Conservation (phyloP, 2,888 invertebrate genomes). For the Epinotia demarniana region DNA sequence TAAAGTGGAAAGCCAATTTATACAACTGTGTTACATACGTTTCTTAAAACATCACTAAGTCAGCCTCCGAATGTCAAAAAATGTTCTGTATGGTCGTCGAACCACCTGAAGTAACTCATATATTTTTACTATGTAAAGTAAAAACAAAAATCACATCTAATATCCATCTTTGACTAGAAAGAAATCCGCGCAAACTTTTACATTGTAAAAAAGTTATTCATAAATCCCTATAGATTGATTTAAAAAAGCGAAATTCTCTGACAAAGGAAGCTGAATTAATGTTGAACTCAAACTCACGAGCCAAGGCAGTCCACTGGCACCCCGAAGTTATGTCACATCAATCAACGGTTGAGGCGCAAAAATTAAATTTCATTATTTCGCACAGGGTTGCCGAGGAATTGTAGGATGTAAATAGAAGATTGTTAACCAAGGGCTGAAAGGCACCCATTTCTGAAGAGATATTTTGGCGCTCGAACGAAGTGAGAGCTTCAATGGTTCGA, state of each 20-base stretch:
- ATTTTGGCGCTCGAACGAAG: too few species aligned
- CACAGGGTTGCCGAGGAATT: constrained; percentile 18
- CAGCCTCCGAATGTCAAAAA: too few species aligned
- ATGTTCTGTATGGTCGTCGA: too few species aligned
- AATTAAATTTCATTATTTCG: constrained; percentile 54
- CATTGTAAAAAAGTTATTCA: constrained; percentile 35
- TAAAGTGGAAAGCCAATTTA: too few species aligned
- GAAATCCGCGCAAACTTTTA: constrained; percentile 22
- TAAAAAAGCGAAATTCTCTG: constrained; percentile 27
- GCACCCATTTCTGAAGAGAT: too few species aligned
- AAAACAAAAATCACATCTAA: constrained; percentile 3
- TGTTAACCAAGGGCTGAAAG: too few species aligned
- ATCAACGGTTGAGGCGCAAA: constrained; percentile 61
- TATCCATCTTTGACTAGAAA: neutral
- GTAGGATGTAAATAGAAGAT: neutral
- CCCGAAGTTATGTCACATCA: constrained; percentile 55
- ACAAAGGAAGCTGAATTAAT: constrained; percentile 40
- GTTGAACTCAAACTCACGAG: constrained; percentile 45
- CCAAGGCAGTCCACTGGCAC: constrained; percentile 48
- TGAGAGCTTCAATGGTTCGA: too few species aligned
- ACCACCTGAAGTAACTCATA: neutral
- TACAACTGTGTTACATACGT: too few species aligned
- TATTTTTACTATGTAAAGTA: neutral
- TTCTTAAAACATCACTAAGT: too few species aligned
- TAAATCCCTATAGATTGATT: constrained; percentile 34